These are phyloP conservation scores for Drosophila nigrodunni DNA, from an alignment of 1,140 invertebrate genomes.

Conservation along the genomic window DNA sequence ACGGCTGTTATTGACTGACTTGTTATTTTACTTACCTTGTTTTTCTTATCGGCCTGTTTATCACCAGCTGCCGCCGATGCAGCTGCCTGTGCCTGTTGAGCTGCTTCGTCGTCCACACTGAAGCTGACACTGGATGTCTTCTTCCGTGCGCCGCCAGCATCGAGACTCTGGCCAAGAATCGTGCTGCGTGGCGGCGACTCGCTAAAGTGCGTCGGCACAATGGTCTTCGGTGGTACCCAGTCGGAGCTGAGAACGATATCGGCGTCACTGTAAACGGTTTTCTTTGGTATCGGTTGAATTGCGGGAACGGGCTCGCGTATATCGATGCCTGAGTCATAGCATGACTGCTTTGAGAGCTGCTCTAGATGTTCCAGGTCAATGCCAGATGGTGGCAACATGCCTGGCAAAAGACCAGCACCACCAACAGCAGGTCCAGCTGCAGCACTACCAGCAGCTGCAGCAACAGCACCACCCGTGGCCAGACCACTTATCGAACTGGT, in stretches of 20 bases:
- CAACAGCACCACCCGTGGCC: constrained; percentile 4
- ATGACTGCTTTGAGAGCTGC: constrained; percentile 88
- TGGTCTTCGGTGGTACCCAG: constrained; percentile 92
- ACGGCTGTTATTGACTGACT: too few species aligned
- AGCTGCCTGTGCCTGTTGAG: constrained; percentile 72
- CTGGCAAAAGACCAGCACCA: constrained; percentile 22
- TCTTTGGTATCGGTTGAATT: constrained; percentile 85
- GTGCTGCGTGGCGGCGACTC: constrained; percentile 85
- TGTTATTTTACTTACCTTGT: constrained; percentile 86
- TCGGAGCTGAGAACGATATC: constrained; percentile 93
- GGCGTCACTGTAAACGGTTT: constrained; percentile 91
- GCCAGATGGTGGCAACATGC: constrained; percentile 55
- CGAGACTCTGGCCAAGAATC: constrained; percentile 69
- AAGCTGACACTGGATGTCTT: constrained; percentile 91
- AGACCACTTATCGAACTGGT: constrained; percentile 65
- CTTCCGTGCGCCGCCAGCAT: constrained; percentile 86
- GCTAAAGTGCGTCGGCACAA: constrained; percentile 88
- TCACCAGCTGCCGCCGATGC: constrained; percentile 85
- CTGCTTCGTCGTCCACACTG: constrained; percentile 87
- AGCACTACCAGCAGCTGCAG: constrained; percentile 9
- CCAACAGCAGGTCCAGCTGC: constrained; percentile 21
- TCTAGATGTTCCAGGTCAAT: constrained; percentile 79
- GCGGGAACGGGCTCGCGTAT: constrained; percentile 90
- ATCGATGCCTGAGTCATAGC: constrained; percentile 95
- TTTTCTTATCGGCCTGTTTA: constrained; percentile 86